Evolutionary conservation across 2,888 invertebrate genomes (phyloP).

Genomic region (Poecilobothrus nobilitatus): DNA sequence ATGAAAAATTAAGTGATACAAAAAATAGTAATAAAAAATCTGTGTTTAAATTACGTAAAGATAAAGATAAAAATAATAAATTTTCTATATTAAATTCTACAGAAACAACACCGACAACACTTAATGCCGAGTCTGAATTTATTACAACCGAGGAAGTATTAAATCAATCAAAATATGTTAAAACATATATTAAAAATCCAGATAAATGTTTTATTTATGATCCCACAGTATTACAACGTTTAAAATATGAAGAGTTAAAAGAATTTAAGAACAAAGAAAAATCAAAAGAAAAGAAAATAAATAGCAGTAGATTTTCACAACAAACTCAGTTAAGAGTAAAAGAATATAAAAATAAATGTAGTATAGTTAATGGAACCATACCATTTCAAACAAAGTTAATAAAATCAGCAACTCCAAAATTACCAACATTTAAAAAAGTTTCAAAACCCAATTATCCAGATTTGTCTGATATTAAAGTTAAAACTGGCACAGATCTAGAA

Average conservation of each 20-base stretch:
- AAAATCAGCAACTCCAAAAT: slow-evolving; percentile 24
- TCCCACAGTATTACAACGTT: slow-evolving; percentile 37
- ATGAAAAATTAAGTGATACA: not conserved
- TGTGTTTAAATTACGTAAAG: slow-evolving; percentile 7
- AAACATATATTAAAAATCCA: slow-evolving; percentile 44
- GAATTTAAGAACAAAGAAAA: slow-evolving; percentile 31
- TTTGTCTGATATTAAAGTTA: slow-evolving; percentile 40
- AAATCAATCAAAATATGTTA: slow-evolving; percentile 43
- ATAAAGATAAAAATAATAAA: slow-evolving; percentile 24
- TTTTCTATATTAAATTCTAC: slow-evolving; percentile 19
- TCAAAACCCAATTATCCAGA: slow-evolving; percentile 42
- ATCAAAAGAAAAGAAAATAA: slow-evolving; percentile 27
- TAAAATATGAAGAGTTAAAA: slow-evolving; percentile 37
- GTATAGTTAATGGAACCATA: slow-evolving; percentile 8
- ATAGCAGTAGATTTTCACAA: slow-evolving; percentile 20
- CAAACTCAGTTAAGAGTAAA: slow-evolving; percentile 30
- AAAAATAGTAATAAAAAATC: slow-evolving; percentile 9
- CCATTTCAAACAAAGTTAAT: not conserved
- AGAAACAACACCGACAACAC: slow-evolving; percentile 16
- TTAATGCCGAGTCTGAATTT: slow-evolving; percentile 31
- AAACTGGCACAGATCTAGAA: slow-evolving; percentile 38
- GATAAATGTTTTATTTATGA: slow-evolving; percentile 43
- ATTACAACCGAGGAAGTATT: slow-evolving; percentile 43
- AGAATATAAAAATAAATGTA: slow-evolving; percentile 28
- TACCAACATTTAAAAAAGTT: slow-evolving; percentile 38